Evolutionary conservation across 2,113 vertebrate genomes (phyloP).

Genomic region (Hemiscyllium ocellatum): DNA sequence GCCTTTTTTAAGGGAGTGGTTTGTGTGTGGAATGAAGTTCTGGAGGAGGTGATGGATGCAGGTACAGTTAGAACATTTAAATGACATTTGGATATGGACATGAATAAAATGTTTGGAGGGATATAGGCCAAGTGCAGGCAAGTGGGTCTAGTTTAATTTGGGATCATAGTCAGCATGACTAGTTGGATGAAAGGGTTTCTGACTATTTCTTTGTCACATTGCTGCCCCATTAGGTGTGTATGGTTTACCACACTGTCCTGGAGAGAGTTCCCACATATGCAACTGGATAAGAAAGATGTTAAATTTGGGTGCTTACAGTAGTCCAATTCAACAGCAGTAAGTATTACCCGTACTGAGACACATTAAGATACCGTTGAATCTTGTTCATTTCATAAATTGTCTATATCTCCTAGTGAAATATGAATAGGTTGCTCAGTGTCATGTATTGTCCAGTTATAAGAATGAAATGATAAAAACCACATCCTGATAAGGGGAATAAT

Average conservation of each 20-base stretch:
- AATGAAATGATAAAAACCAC: background rate
- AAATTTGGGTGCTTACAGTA: slow-evolving; percentile 70
- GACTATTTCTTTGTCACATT: background rate
- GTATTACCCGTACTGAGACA: slow-evolving; percentile 41
- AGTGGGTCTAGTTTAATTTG: too few relatives aligned
- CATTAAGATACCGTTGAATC: background rate
- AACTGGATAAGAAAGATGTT: slow-evolving; percentile 80
- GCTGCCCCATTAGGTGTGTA: slow-evolving; percentile 69
- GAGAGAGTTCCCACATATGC: slow-evolving; percentile 78
- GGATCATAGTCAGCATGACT: too few relatives aligned
- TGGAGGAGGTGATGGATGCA: too few relatives aligned
- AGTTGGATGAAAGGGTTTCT: background rate
- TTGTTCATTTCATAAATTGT: background rate
- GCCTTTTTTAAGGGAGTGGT: too few relatives aligned
- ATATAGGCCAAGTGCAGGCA: too few relatives aligned
- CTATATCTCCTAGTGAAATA: background rate
- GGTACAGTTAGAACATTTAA: too few relatives aligned
- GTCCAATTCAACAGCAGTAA: slow-evolving; percentile 73
- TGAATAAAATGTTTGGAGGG: background rate
- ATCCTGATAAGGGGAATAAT: background rate
- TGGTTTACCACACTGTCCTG: slow-evolving; percentile 83
- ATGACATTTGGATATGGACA: too few relatives aligned
- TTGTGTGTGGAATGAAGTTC: too few relatives aligned
- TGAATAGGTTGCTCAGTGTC: background rate
- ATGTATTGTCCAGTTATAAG: background rate